phyloP scores from a whole-genome alignment of 2,888 invertebrate genomes.

The Drosophila stalkeri region DNA sequence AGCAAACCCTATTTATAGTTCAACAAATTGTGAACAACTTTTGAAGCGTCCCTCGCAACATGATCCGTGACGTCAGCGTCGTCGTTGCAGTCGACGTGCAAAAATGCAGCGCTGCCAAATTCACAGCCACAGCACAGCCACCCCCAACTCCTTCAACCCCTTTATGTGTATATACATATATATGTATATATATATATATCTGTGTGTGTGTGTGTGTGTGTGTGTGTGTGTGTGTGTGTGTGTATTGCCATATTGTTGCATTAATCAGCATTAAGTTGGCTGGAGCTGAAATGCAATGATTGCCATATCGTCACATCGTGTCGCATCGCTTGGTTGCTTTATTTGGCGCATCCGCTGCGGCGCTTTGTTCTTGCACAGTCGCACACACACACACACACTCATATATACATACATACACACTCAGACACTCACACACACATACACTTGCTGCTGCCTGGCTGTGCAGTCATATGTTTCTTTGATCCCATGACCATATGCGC shows the following conservation, averaged over 20 bases:
- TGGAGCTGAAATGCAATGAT: constrained; percentile 42
- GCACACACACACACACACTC: neutral
- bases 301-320: constrained; percentile 42
- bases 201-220: neutral
- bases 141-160: neutral
- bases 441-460: constrained; percentile 4
- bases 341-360: constrained; percentile 74
- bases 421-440: neutral
- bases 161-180: no score
- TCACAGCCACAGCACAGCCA: constrained; percentile 43
- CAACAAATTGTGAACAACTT: neutral
- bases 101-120: constrained; percentile 70
- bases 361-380: constrained; percentile 51
- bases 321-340: constrained; percentile 52
- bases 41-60: constrained; percentile 28
- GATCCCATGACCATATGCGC: constrained; percentile 53
- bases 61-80: neutral
- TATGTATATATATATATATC: no score
- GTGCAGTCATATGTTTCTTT: constrained; percentile 36
- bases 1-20: neutral
- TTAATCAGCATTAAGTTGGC: constrained; percentile 51
- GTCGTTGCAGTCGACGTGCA: constrained; percentile 52
- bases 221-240: constrained; percentile 2
- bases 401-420: neutral
- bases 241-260: constrained; percentile 45